These are phyloP conservation scores for Quiscalus mexicanus DNA, from an alignment of 2,113 vertebrate genomes.

Conservation along the genomic window DNA sequence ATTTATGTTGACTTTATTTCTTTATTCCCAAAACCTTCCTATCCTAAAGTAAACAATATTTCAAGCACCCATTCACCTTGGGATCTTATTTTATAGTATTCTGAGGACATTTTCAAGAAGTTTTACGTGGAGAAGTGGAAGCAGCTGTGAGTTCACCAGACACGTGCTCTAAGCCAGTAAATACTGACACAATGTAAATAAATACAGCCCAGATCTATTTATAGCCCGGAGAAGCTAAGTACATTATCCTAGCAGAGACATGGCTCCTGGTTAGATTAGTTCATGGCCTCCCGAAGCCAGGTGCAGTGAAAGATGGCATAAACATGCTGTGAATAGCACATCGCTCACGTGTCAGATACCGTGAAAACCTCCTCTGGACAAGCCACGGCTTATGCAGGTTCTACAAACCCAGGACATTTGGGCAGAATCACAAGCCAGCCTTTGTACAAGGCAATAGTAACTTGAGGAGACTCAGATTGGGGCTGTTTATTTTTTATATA, in stretches of 20 bases:
- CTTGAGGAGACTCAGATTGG: neutral
- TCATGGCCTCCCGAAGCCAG: neutral
- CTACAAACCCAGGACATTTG: neutral
- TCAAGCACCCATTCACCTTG: neutral
- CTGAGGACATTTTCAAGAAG: neutral
- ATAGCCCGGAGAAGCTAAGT: neutral
- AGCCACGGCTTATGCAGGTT: neutral
- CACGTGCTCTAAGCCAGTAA: neutral
- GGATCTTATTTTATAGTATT: neutral
- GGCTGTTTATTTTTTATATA: neutral
- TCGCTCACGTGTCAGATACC: accelerated
- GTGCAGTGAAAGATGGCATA: neutral
- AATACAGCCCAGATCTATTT: neutral
- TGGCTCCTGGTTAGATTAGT: neutral
- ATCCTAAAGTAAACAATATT: neutral
- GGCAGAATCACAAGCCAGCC: neutral
- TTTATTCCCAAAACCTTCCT: neutral
- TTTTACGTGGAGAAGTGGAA: neutral
- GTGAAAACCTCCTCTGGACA: neutral
- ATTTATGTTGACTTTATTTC: neutral
- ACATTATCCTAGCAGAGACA: neutral
- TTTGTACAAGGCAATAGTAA: neutral
- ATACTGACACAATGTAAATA: neutral
- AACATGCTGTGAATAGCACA: neutral
- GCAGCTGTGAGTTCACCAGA: neutral